A percentile compares a stretch with the other conserved stretches of the same genome.
These are phyloP conservation scores for Gouania willdenowi DNA, from an alignment of 2,797 vertebrate genomes.

Conservation along the genomic window DNA sequence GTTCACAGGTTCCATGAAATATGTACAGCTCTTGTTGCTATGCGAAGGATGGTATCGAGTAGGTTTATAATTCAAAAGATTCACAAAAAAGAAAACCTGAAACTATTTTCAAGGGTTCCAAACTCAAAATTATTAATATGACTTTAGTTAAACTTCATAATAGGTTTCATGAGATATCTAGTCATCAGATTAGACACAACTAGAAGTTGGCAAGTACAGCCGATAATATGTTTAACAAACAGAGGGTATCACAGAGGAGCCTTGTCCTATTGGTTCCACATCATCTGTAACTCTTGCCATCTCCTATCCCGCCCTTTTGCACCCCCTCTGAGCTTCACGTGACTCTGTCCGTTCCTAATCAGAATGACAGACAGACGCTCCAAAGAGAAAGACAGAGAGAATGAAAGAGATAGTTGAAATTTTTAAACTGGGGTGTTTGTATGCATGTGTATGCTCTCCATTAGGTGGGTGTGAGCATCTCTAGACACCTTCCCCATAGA, in stretches of 20 bases:
- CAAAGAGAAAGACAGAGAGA: conserved; percentile 61
- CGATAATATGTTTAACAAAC: conserved; percentile 47
- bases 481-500: conserved; percentile 33
- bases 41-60: no score
- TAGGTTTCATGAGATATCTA: conserved; percentile 9
- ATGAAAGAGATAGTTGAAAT: conserved; percentile 61
- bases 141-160: neutral
- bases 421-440: conserved; percentile 54
- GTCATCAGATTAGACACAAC: conserved; percentile 2
- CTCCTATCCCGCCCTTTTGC: conserved; percentile 61
- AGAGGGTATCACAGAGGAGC: conserved; percentile 44
- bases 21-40: no score
- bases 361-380: conserved; percentile 76
- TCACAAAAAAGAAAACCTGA: no score
- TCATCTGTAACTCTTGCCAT: conserved; percentile 55
- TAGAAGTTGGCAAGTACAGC: conserved; percentile 14
- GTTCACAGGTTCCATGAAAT: no score
- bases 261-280: conserved; percentile 63
- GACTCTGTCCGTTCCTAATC: conserved; percentile 70
- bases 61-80: no score
- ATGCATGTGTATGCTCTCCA: conserved; percentile 36
- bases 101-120: neutral
- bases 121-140: neutral
- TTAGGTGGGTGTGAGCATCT: conserved; percentile 42
- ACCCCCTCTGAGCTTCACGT: conserved; percentile 59